phyloP scores from a whole-genome alignment of 2,888 invertebrate genomes.

The Crioceris asparagi region DNA sequence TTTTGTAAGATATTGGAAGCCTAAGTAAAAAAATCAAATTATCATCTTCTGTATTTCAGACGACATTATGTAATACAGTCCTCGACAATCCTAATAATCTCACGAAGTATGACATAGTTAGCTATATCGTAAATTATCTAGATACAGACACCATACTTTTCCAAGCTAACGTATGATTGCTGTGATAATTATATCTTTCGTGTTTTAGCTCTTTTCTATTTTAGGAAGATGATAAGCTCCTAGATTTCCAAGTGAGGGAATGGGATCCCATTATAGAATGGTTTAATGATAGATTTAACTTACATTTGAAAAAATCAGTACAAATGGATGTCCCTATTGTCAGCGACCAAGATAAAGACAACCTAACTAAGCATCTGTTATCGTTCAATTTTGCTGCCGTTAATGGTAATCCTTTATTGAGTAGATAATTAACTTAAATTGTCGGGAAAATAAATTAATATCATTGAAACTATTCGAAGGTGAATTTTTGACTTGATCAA shows the following conservation, averaged over 20 bases:
- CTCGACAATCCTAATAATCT: constrained; percentile 85
- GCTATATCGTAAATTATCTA: constrained; percentile 67
- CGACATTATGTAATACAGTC: constrained; percentile 79
- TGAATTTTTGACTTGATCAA: no score
- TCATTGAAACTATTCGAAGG: background rate
- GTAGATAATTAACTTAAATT: no score
- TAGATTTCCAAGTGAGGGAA: constrained; percentile 61
- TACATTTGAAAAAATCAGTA: constrained; percentile 59
- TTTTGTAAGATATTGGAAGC: constrained; percentile 47
- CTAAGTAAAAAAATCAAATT: constrained; percentile 2
- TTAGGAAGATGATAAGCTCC: constrained; percentile 71
- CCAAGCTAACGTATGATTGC: constrained; percentile 49
- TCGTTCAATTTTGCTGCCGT: constrained; percentile 75
- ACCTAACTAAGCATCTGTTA: constrained; percentile 62
- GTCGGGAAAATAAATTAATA: no score
- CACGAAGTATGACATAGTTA: constrained; percentile 63
- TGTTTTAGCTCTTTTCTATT: constrained; percentile 7
- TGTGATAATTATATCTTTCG: background rate
- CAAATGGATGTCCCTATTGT: constrained; percentile 61
- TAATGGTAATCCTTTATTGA: no score
- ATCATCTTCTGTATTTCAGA: constrained; percentile 45
- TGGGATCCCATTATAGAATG: constrained; percentile 89
- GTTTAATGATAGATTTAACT: constrained; percentile 73
- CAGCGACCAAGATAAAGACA: constrained; percentile 52
- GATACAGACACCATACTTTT: constrained; percentile 76